phyloP scores from a whole-genome alignment of 2,888 invertebrate species.

The Epirrita christyi region DNA sequence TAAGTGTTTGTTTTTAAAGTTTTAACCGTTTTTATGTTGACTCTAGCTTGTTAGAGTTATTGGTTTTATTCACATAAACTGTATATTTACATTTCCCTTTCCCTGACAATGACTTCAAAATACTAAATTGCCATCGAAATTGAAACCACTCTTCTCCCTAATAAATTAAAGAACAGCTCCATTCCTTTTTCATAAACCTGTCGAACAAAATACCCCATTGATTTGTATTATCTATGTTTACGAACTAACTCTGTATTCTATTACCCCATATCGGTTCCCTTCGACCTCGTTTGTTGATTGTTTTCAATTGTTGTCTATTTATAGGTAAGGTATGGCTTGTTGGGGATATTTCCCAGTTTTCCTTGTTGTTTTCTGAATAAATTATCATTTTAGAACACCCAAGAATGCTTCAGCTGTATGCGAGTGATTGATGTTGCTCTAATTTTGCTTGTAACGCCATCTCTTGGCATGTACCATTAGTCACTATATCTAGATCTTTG shows the following conservation, averaged over 20 bases:
- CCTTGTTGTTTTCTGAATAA: not conserved
- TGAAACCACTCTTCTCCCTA: slow-evolving; percentile 1
- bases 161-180: slow-evolving; percentile 25
- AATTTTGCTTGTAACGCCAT: slow-evolving; percentile 11
- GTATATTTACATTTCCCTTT: not conserved
- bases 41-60: too few relatives aligned
- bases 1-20: too few relatives aligned
- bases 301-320: slow-evolving; percentile 17
- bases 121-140: slow-evolving; percentile 6
- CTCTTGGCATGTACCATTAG: slow-evolving; percentile 13
- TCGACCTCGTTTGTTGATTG: slow-evolving; percentile 17
- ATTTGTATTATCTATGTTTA: slow-evolving; percentile 31
- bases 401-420: not conserved
- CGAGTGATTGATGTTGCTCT: not conserved
- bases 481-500: slow-evolving; percentile 8
- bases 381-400: not conserved
- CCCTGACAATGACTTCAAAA: not conserved
- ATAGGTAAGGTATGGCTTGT: slow-evolving; percentile 3
- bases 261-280: slow-evolving; percentile 32
- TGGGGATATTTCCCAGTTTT: slow-evolving; percentile 1
- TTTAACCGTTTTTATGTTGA: too few relatives aligned
- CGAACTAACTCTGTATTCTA: slow-evolving; percentile 25
- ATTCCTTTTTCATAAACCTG: slow-evolving; percentile 22
- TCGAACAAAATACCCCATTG: slow-evolving; percentile 20
- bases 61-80: too few relatives aligned